Evolutionary conservation across 2,113 vertebrate species (phyloP).

Genomic region (Cichladusa arquata): DNA sequence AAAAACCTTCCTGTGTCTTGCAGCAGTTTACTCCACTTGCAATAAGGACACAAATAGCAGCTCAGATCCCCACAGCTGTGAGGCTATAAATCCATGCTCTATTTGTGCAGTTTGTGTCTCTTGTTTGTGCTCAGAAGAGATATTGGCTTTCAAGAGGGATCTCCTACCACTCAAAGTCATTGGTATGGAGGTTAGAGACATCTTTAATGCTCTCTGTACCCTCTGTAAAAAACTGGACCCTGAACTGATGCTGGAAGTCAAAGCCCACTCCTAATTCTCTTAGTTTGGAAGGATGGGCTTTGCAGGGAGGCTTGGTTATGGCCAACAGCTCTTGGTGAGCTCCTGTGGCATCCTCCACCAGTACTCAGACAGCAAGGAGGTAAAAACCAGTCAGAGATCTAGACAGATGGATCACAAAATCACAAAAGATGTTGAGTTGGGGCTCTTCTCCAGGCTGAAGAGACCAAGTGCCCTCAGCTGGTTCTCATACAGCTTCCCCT

Average conservation of each 20-base stretch:
- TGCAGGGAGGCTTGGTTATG: not conserved
- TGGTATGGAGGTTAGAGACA: not conserved
- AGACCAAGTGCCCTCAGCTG: accelerated
- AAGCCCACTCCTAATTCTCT: not conserved
- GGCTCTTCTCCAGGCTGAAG: not conserved
- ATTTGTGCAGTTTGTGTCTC: not conserved
- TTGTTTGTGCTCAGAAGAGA: not conserved
- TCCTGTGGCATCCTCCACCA: not conserved
- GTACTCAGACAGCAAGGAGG: not conserved
- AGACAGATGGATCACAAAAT: too few relatives aligned
- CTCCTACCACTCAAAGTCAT: not conserved
- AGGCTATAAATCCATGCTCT: not conserved
- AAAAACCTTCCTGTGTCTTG: not conserved
- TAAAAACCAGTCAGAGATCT: not conserved
- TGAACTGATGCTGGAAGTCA: not conserved
- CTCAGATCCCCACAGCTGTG: not conserved
- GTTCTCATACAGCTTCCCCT: not conserved
- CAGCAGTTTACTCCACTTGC: not conserved
- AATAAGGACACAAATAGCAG: not conserved
- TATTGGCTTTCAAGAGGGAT: not conserved
- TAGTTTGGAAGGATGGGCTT: not conserved
- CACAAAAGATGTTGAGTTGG: accelerated
- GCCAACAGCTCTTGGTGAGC: not conserved
- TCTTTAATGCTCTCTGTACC: not conserved
- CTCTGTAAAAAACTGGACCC: not conserved